Evolutionary conservation across 2,797 vertebrate genomes (phyloP).

Genomic region (Eulemur coronatus): DNA sequence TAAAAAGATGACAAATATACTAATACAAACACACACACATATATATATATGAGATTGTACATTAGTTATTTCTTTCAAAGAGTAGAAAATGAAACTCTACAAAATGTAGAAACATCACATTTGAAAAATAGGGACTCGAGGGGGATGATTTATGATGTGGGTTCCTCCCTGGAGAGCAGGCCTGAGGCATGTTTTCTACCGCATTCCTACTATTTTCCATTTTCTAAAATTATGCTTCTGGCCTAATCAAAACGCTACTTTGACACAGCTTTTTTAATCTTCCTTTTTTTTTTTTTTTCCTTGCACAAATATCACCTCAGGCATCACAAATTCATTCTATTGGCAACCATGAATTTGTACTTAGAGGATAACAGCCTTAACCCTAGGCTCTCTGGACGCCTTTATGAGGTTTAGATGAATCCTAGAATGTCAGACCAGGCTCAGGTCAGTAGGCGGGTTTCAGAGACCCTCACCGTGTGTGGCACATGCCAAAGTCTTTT

Average conservation of each 20-base stretch:
- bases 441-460: neutral
- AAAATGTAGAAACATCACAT: neutral
- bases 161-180: neutral
- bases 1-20: conserved; percentile 12
- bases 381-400: neutral
- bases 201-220: neutral
- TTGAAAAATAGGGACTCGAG: neutral
- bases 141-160: neutral
- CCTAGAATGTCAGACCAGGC: neutral
- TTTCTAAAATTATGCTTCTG: conserved; percentile 45
- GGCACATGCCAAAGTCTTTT: neutral
- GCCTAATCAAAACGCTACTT: conserved; percentile 45
- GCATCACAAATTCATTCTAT: conserved; percentile 24
- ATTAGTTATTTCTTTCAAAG: conserved; percentile 9
- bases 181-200: neutral
- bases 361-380: neutral
- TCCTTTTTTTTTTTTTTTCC: neutral
- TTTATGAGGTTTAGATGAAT: neutral
- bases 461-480: neutral
- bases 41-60: neutral
- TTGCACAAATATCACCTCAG: neutral
- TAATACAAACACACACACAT: neutral
- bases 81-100: neutral
- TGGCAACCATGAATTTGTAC: conserved; percentile 25
- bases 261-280: conserved; percentile 41